Conservation (phyloP, 2,797 vertebrate species). For the Decapterus maruadsi region DNA sequence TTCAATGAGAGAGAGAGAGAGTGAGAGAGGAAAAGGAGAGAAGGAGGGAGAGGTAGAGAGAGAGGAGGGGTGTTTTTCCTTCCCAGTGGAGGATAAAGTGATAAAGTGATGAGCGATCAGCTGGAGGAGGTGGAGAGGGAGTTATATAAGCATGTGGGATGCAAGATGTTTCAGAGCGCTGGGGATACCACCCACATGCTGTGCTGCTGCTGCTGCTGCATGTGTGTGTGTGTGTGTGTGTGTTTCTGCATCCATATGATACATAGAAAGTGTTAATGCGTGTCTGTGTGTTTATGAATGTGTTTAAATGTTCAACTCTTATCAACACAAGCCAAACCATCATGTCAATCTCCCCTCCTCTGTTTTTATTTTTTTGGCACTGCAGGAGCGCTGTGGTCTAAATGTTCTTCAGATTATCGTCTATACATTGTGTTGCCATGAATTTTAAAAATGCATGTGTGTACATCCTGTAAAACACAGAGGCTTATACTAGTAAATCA, state of each 20-base stretch:
- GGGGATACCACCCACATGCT: constrained; percentile 78
- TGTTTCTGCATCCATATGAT: constrained; percentile 67
- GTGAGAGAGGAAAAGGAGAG: constrained; percentile 20
- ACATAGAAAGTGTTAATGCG: constrained; percentile 53
- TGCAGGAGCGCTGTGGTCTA: neutral
- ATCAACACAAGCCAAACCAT: neutral
- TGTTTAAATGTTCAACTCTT: constrained; percentile 19
- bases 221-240: constrained; percentile 45
- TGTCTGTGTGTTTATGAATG: constrained; percentile 39
- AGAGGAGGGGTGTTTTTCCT: constrained; percentile 57
- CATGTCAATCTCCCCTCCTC: constrained; percentile 8
- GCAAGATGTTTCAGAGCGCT: constrained; percentile 81
- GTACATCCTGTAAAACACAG: neutral
- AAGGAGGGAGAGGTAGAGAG: constrained; percentile 14
- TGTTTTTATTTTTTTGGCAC: neutral
- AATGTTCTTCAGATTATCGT: neutral
- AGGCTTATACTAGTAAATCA: neutral
- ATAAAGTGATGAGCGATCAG: constrained; percentile 79
- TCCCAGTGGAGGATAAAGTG: constrained; percentile 68
- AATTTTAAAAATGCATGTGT: neutral
- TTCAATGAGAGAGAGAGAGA: constrained; percentile 45
- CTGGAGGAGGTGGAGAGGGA: constrained; percentile 81
- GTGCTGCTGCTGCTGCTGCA: constrained; percentile 5
- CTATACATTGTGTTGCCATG: neutral
- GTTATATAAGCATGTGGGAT: constrained; percentile 86